Evolutionary conservation across 2,113 vertebrate genomes (phyloP).

Genomic region (Mystacornis crossleyi): DNA sequence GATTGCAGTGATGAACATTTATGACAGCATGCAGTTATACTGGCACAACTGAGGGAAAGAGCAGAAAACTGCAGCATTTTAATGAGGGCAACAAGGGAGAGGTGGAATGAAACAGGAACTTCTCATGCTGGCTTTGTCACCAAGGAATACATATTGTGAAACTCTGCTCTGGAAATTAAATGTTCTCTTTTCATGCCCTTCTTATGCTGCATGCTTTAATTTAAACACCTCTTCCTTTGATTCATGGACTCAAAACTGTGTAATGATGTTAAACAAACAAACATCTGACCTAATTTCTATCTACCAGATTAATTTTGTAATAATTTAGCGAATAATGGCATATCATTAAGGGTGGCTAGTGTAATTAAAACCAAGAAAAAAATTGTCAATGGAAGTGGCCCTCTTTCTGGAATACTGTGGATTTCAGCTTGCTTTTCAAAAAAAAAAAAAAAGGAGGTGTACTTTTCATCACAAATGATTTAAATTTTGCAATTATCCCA

Average conservation of each 20-base stretch:
- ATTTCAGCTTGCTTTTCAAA: background rate
- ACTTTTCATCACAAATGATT: background rate
- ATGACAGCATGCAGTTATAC: background rate
- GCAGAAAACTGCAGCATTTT: background rate
- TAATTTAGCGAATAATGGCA: background rate
- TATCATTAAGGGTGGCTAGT: background rate
- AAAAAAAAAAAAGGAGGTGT: background rate
- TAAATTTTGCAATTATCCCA: background rate
- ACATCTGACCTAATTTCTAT: background rate
- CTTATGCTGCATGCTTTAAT: background rate
- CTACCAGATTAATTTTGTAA: background rate
- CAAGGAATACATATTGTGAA: background rate
- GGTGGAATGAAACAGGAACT: background rate
- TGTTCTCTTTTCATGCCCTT: background rate
- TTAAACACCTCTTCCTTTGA: constrained; percentile 10
- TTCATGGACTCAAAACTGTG: background rate
- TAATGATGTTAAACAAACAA: background rate
- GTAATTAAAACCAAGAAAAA: background rate
- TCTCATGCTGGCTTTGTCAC: background rate
- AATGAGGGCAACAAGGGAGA: background rate
- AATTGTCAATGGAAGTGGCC: background rate
- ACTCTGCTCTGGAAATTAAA: background rate
- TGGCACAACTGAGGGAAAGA: background rate
- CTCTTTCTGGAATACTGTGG: background rate
- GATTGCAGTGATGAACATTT: background rate